phyloP scores from a whole-genome alignment of 2,797 vertebrate species.

The Sciaenops ocellatus region DNA sequence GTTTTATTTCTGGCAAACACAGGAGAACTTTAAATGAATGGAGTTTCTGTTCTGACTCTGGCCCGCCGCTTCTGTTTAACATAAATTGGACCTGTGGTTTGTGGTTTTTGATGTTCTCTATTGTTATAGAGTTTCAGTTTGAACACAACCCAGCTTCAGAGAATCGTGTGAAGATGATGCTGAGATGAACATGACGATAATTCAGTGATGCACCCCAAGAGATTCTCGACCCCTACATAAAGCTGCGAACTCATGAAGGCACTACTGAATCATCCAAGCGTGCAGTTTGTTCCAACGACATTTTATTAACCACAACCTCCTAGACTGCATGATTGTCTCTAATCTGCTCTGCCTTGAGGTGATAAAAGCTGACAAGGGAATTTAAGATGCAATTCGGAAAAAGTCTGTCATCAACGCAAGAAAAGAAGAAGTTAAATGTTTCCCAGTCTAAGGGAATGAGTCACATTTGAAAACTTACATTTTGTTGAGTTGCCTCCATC shows the following conservation, averaged over 20 bases:
- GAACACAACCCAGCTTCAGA: not conserved
- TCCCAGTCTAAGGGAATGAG: too few relatives aligned
- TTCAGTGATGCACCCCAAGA: not conserved
- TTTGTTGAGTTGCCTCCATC: slow-evolving; percentile 49
- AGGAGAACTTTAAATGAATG: too few relatives aligned
- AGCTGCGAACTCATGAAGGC: not conserved
- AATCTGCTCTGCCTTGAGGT: not conserved
- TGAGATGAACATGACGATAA: rapidly evolving
- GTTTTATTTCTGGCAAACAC: too few relatives aligned
- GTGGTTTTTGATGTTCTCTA: not conserved
- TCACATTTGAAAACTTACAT: slow-evolving; percentile 58
- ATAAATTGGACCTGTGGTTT: slow-evolving; percentile 11
- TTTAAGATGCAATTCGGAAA: too few relatives aligned
- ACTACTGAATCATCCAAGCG: not conserved
- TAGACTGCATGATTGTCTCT: too few relatives aligned
- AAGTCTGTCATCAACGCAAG: too few relatives aligned
- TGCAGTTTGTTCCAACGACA: not conserved
- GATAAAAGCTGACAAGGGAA: too few relatives aligned
- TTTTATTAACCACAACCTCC: not conserved
- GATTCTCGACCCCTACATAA: too few relatives aligned
- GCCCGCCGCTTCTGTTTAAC: not conserved
- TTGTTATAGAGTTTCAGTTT: slow-evolving; percentile 1
- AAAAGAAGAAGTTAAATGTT: not conserved
- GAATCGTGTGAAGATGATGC: not conserved
- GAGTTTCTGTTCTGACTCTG: not conserved